Evolutionary conservation across 1,140 invertebrate species (phyloP).

Genomic region (Hetaerina americana): DNA sequence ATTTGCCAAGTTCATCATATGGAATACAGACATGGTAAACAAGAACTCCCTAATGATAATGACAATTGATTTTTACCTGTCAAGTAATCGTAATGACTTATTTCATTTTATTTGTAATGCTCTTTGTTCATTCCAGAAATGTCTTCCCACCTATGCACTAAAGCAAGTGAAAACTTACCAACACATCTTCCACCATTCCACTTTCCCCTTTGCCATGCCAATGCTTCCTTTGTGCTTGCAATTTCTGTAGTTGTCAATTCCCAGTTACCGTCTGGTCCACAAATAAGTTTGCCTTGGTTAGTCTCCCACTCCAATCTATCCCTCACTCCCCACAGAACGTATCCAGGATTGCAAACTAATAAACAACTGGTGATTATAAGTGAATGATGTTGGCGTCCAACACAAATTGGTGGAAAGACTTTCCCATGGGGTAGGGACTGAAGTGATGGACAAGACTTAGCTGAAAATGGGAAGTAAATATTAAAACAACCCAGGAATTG

Average conservation of each 20-base stretch:
- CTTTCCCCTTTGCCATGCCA: neutral
- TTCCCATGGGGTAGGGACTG: neutral
- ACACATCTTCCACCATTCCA: neutral
- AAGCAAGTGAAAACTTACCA: too few species aligned
- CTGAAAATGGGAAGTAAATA: neutral
- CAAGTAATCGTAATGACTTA: too few species aligned
- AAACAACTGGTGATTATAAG: neutral
- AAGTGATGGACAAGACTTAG: neutral
- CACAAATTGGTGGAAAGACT: neutral
- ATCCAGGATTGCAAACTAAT: neutral
- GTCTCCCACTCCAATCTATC: neutral
- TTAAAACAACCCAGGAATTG: neutral
- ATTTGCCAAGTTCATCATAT: too few species aligned
- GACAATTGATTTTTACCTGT: too few species aligned
- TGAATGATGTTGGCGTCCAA: neutral
- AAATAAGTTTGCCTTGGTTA: neutral
- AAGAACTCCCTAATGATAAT: too few species aligned
- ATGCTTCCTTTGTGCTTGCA: neutral
- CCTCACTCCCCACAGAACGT: neutral
- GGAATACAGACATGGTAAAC: too few species aligned
- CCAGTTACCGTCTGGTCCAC: neutral
- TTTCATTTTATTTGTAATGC: too few species aligned
- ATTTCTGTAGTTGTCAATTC: neutral
- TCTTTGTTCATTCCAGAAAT: too few species aligned
- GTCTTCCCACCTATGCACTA: too few species aligned